These are phyloP conservation scores for Trachemys scripta DNA, from an alignment of 2,113 vertebrate species.

Conservation along the genomic window DNA sequence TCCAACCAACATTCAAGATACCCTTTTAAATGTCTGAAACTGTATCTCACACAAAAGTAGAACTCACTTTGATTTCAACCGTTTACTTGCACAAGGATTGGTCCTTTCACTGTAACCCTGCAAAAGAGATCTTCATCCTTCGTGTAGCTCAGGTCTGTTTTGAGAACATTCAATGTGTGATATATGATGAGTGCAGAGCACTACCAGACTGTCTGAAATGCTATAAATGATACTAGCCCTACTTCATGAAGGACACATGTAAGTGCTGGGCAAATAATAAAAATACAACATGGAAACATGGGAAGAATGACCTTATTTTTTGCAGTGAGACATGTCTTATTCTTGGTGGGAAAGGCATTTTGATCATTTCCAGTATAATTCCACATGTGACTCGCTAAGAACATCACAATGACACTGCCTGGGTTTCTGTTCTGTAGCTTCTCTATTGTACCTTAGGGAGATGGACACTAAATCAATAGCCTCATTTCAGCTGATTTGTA, in stretches of 20 bases:
- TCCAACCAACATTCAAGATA: not conserved
- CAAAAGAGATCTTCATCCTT: not conserved
- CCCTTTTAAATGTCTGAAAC: not conserved
- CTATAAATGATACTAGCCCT: not conserved
- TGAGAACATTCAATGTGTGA: not conserved
- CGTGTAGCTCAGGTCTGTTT: not conserved
- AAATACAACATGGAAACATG: not conserved
- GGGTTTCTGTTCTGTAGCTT: not conserved
- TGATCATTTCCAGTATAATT: not conserved
- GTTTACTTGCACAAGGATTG: not conserved
- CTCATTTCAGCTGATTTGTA: not conserved
- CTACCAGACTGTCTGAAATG: not conserved
- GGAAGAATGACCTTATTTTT: not conserved
- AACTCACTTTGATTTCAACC: not conserved
- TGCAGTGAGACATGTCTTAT: not conserved
- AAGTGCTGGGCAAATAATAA: not conserved
- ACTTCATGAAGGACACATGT: not conserved
- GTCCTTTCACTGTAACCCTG: not conserved
- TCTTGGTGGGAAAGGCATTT: not conserved
- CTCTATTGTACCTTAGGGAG: not conserved
- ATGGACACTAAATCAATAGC: not conserved
- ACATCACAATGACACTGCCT: not conserved
- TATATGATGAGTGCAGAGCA: not conserved
- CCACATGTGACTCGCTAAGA: not conserved
- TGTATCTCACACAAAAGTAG: not conserved